A percentile compares a stretch with the other conserved stretches of the same genome.
Conservation (phyloP, 2,113 vertebrate genomes). For the Entelurus aequoreus region DNA sequence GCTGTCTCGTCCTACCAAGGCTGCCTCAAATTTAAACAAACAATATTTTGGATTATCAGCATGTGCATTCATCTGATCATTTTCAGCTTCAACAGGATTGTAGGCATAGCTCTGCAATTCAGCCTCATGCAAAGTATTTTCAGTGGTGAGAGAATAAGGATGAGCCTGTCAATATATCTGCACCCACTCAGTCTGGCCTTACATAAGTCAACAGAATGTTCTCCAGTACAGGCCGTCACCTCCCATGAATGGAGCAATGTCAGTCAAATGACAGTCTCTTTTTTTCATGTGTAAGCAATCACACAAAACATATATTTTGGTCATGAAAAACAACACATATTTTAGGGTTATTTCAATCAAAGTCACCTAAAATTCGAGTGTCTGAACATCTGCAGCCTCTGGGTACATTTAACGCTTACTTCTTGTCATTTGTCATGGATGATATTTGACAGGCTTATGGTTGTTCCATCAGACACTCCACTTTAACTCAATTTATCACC, state of each 20-base stretch:
- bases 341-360: slow-evolving; percentile 59
- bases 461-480: slow-evolving; percentile 49
- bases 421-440: slow-evolving; percentile 38
- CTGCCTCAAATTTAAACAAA: slow-evolving; percentile 32
- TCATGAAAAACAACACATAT: slow-evolving; percentile 37
- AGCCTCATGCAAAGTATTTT: slow-evolving; percentile 38
- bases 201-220: slow-evolving; percentile 41
- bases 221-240: slow-evolving; percentile 43
- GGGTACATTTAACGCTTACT: slow-evolving; percentile 34
- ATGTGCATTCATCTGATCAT: slow-evolving; percentile 24
- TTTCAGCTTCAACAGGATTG: slow-evolving; percentile 19
- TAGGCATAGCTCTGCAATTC: slow-evolving; percentile 22
- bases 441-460: slow-evolving; percentile 58
- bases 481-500: slow-evolving; percentile 50
- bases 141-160: slow-evolving; percentile 33
- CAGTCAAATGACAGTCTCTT: slow-evolving; percentile 40
- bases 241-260: slow-evolving; percentile 26
- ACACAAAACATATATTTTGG: slow-evolving; percentile 27
- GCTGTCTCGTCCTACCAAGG: slow-evolving; percentile 20
- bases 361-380: slow-evolving; percentile 48
- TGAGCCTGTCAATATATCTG: slow-evolving; percentile 42
- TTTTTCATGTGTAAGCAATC: slow-evolving; percentile 16
- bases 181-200: slow-evolving; percentile 51
- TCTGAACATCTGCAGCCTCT: slow-evolving; percentile 41
- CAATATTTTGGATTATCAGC: slow-evolving; percentile 20